A percentile compares a stretch with the other conserved stretches of the same genome.
These are phyloP conservation scores for Osmoderma eremita DNA, from an alignment of 2,888 invertebrate species.

Conservation along the genomic window DNA sequence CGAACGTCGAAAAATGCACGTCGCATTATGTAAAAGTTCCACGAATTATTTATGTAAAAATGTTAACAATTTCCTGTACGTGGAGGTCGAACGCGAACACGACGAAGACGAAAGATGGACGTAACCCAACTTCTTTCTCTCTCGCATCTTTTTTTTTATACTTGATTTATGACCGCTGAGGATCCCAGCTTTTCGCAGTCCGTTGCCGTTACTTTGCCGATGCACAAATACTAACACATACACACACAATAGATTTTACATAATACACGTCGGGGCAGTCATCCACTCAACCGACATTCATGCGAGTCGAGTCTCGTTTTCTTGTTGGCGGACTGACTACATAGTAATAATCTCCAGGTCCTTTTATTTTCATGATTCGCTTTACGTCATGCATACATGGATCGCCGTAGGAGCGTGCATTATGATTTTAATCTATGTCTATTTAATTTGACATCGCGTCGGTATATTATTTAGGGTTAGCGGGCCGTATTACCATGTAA, in stretches of 20 bases:
- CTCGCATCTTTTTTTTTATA: conserved; percentile 5
- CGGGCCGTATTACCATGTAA: neutral
- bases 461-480: conserved; percentile 2
- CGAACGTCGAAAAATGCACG: conserved; percentile 23
- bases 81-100: conserved; percentile 4
- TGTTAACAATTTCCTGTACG: conserved; percentile 36
- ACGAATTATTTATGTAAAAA: conserved; percentile 31
- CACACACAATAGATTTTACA: neutral
- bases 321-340: neutral
- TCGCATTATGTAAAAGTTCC: conserved; percentile 24
- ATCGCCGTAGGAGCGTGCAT: conserved; percentile 23
- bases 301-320: neutral
- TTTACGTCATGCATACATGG: conserved; percentile 23
- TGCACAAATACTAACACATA: conserved; percentile 3
- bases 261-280: conserved; percentile 5
- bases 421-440: conserved; percentile 25
- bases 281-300: neutral
- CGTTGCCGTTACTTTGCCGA: neutral
- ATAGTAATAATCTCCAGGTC: conserved; percentile 1
- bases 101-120: conserved; percentile 5
- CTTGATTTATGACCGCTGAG: conserved; percentile 23
- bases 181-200: conserved; percentile 22
- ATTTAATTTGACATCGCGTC: conserved; percentile 25
- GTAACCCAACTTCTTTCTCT: neutral
- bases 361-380: conserved; percentile 6